Conservation (phyloP, 2,888 invertebrate species). For the Oithona nana region DNA sequence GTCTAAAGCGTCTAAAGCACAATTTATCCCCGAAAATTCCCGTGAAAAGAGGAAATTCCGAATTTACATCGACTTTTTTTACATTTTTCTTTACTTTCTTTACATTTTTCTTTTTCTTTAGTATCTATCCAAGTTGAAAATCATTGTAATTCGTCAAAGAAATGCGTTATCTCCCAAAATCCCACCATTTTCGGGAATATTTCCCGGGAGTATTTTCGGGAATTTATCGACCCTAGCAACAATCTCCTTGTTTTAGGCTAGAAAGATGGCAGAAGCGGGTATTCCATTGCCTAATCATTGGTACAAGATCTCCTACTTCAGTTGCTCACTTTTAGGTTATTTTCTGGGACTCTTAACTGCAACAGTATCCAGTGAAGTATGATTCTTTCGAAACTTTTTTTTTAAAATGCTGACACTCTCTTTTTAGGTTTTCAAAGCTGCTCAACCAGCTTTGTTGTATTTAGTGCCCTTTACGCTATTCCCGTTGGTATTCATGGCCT, state of each 20-base stretch:
- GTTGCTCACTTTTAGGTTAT: constrained; percentile 92
- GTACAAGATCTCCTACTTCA: constrained; percentile 57
- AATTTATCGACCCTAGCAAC: too few species aligned
- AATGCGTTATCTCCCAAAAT: too few species aligned
- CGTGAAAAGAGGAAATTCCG: background rate
- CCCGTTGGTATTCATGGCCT: constrained; percentile 91
- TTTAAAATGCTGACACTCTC: background rate
- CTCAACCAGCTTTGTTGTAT: constrained; percentile 89
- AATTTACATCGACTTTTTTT: too few species aligned
- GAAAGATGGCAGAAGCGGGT: constrained; percentile 1
- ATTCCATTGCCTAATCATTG: constrained; percentile 4
- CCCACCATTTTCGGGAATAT: too few species aligned
- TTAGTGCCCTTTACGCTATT: constrained; percentile 91
- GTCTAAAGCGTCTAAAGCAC: too few species aligned
- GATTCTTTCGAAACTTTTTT: background rate
- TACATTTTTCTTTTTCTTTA: too few species aligned
- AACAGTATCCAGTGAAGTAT: constrained; percentile 72
- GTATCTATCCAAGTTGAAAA: too few species aligned
- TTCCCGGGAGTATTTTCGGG: too few species aligned
- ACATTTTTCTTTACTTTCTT: too few species aligned
- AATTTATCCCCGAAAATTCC: too few species aligned
- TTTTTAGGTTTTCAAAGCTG: constrained; percentile 66
- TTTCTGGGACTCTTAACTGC: constrained; percentile 90
- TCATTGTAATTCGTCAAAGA: too few species aligned
- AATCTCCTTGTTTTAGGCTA: constrained; percentile 19